phyloP scores from a whole-genome alignment of 2,113 vertebrate genomes.

The Cyanoramphus novaezelandiae region DNA sequence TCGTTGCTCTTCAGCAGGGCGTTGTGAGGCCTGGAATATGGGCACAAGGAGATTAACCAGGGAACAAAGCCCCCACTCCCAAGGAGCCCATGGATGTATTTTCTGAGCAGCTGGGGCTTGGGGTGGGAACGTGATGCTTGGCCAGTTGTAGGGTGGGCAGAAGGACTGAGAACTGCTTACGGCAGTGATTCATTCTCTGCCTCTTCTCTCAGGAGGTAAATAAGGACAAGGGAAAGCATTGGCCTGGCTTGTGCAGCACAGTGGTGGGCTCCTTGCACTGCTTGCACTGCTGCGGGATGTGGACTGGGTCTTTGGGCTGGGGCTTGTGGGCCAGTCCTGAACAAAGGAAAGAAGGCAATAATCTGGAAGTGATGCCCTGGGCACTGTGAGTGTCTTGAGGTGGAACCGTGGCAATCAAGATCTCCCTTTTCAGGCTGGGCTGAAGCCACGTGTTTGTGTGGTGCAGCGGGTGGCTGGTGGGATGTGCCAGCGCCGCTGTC shows the following conservation, averaged over 20 bases:
- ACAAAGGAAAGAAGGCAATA: accelerated
- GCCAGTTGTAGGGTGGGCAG: background rate
- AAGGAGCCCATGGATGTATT: background rate
- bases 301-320: background rate
- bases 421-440: background rate
- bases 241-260: background rate
- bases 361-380: background rate
- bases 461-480: background rate
- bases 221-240: background rate
- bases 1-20: accelerated
- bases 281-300: accelerated
- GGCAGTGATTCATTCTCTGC: background rate
- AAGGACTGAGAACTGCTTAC: background rate
- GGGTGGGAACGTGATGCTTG: background rate
- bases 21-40: background rate
- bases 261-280: background rate
- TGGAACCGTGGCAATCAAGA: background rate
- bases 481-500: accelerated
- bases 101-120: background rate
- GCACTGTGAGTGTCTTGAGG: background rate
- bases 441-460: background rate
- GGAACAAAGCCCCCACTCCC: background rate
- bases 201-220: background rate
- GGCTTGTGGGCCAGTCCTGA: background rate
- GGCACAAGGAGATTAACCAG: background rate